These are phyloP conservation scores for Enteromius radiatus DNA, from an alignment of 2,797 vertebrate genomes.

Conservation along the genomic window DNA sequence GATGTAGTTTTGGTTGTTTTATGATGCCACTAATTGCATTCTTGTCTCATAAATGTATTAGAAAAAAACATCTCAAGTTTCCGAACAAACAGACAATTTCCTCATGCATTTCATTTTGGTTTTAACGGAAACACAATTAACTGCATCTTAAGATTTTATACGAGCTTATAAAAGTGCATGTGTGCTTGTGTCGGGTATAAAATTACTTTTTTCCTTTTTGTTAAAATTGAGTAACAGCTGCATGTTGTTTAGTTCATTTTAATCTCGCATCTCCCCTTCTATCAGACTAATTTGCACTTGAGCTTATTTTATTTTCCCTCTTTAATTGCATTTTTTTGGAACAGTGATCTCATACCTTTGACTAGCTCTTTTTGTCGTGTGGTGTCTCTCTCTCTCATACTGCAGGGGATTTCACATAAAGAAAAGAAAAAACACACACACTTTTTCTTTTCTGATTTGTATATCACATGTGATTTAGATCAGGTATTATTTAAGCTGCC, in stretches of 20 bases:
- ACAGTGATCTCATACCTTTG: constrained; percentile 72
- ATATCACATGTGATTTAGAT: constrained; percentile 46
- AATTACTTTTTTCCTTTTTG: constrained; percentile 52
- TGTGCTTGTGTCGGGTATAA: constrained; percentile 47
- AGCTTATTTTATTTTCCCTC: constrained; percentile 59
- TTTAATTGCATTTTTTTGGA: constrained; percentile 71
- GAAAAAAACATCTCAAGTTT: constrained; percentile 30
- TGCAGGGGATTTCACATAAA: constrained; percentile 60
- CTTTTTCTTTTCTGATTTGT: constrained; percentile 40
- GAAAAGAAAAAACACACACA: background rate
- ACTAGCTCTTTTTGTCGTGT: constrained; percentile 55
- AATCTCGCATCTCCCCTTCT: constrained; percentile 58
- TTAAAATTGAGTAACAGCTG: constrained; percentile 68
- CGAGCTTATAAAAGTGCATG: constrained; percentile 56
- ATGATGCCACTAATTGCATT: constrained; percentile 42
- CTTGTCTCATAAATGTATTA: constrained; percentile 54
- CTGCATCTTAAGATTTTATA: constrained; percentile 52
- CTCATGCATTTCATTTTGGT: constrained; percentile 55
- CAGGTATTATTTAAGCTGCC: constrained; percentile 42
- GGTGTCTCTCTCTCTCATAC: constrained; percentile 65
- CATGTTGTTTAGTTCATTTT: constrained; percentile 65
- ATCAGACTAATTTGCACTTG: constrained; percentile 63
- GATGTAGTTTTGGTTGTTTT: constrained; percentile 11
- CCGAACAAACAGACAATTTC: constrained; percentile 44
- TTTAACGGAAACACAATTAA: constrained; percentile 63